A percentile compares a stretch with the other conserved stretches of the same genome.
These are phyloP conservation scores for Chironomus striatipennis DNA, from an alignment of 1,140 invertebrate species.

Conservation along the genomic window DNA sequence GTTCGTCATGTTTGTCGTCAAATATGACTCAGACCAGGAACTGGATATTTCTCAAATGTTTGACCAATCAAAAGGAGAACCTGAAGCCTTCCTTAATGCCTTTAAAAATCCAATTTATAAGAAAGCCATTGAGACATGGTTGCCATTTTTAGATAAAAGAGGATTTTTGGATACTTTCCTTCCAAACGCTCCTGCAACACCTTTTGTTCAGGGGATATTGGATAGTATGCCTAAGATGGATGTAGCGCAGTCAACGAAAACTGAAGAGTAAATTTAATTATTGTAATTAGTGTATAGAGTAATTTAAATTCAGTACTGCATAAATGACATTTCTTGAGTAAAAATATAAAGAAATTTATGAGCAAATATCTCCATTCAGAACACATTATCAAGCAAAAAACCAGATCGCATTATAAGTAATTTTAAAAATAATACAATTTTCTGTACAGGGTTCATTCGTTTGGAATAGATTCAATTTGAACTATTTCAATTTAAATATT, in stretches of 20 bases:
- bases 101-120: background rate
- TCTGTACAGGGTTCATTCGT: no score
- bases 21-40: background rate
- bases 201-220: background rate
- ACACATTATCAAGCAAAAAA: no score
- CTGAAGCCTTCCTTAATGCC: background rate
- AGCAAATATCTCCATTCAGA: no score
- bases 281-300: no score
- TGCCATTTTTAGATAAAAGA: background rate
- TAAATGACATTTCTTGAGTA: no score
- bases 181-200: background rate
- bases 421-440: no score
- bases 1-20: background rate
- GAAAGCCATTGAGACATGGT: background rate
- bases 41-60: background rate
- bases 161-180: background rate
- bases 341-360: no score
- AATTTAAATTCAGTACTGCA: no score
- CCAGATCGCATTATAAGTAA: no score
- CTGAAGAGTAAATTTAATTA: background rate
- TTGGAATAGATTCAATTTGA: no score
- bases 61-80: background rate
- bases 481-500: no score
- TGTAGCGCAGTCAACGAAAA: background rate
- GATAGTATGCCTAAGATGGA: background rate